Conservation (phyloP, 2,797 vertebrate species). For the Anguilla pacifica region DNA sequence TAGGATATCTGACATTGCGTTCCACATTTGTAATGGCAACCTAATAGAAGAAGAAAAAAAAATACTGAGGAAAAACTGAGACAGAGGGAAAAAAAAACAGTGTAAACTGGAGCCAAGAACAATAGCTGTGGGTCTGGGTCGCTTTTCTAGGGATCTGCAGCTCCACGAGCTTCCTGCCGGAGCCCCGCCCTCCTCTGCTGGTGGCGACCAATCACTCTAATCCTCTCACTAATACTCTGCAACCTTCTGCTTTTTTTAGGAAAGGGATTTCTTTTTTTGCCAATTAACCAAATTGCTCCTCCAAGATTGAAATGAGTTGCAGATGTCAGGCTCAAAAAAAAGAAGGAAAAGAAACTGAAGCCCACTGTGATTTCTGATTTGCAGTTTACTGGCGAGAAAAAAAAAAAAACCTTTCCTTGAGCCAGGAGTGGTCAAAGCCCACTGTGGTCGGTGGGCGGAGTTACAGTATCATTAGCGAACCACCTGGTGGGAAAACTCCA, state of each 20-base stretch:
- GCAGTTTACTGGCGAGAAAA: not conserved
- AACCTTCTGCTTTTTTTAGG: not conserved
- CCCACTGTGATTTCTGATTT: not conserved
- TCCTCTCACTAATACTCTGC: not conserved
- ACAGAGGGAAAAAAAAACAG: conserved; percentile 11
- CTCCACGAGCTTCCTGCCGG: not conserved
- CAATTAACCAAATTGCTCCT: conserved; percentile 34
- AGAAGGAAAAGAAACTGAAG: not conserved
- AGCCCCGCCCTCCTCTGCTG: not conserved
- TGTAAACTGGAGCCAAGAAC: conserved; percentile 26
- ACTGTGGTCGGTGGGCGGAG: not conserved
- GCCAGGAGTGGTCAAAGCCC: not conserved
- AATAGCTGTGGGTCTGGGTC: conserved; percentile 14
- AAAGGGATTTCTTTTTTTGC: conserved; percentile 22
- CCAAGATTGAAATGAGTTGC: conserved; percentile 28
- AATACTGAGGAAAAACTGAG: conserved; percentile 14
- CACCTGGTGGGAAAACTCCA: conserved; percentile 26
- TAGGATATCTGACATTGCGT: conserved; percentile 39
- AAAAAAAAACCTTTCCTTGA: not conserved
- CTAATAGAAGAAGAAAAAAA: conserved; percentile 32
- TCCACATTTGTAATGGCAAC: conserved; percentile 29
- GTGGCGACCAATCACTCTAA: not conserved
- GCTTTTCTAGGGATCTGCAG: not conserved
- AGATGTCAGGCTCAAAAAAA: conserved; percentile 19
- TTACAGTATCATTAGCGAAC: conserved; percentile 24